phyloP scores from a whole-genome alignment of 35 echinoderm and acorn worm genomes.

The Heliocidaris erythrogramma region DNA sequence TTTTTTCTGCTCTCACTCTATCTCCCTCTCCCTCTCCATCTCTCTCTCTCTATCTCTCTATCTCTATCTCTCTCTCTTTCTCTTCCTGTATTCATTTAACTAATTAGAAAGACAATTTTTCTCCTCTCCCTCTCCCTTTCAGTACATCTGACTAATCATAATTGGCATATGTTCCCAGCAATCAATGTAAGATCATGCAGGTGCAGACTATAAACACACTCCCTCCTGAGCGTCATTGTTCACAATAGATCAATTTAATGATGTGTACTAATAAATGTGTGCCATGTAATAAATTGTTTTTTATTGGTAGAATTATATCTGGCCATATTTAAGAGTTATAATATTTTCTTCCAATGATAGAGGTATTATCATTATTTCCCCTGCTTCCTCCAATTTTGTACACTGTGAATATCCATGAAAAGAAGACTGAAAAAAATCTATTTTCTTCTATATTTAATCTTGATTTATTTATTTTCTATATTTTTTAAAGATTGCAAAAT shows the following conservation, averaged over 20 bases:
- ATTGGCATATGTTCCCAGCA: background rate
- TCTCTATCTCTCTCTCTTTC: background rate
- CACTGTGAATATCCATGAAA: too few species aligned
- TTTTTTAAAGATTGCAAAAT: background rate
- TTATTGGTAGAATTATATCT: background rate
- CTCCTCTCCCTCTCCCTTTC: background rate
- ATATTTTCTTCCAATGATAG: background rate
- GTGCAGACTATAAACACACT: background rate
- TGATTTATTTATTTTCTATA: background rate
- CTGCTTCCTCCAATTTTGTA: too few species aligned
- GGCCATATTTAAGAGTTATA: background rate
- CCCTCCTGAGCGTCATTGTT: background rate
- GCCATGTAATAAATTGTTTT: background rate
- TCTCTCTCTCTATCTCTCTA: background rate
- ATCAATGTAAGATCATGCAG: background rate
- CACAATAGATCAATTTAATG: background rate
- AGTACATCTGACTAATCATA: background rate
- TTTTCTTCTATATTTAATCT: too few species aligned
- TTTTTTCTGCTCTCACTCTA: background rate
- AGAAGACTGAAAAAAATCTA: too few species aligned
- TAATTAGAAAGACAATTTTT: background rate
- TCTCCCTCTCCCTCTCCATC: background rate
- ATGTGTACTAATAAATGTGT: background rate
- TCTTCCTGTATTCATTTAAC: background rate
- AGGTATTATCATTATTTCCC: too few species aligned